Evolutionary conservation across 1,140 invertebrate genomes (phyloP).

Genomic region (Papilio helenus): DNA sequence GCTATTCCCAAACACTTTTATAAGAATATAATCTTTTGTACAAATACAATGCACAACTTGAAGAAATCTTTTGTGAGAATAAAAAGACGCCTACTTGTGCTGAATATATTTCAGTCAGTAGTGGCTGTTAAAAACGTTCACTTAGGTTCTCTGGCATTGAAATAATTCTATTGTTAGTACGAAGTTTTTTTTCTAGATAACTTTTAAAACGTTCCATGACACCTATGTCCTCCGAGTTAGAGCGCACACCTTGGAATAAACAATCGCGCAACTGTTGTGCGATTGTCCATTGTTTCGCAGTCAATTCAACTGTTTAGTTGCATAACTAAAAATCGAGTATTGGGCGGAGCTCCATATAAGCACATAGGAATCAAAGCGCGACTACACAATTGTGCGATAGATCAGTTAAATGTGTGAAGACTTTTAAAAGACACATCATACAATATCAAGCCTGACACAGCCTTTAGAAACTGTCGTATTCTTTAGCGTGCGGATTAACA

Average conservation of each 20-base stretch:
- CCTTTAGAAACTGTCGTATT: not conserved
- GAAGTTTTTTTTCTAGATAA: not conserved
- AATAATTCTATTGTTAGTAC: not conserved
- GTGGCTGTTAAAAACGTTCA: not conserved
- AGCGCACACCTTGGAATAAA: too few species aligned
- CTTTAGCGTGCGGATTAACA: constrained; percentile 10
- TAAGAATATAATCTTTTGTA: constrained; percentile 22
- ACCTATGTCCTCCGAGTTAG: too few species aligned
- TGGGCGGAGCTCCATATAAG: too few species aligned
- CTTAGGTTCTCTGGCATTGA: constrained; percentile 10
- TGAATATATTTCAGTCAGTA: not conserved
- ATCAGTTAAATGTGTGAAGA: too few species aligned
- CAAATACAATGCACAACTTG: constrained; percentile 8
- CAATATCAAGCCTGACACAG: too few species aligned
- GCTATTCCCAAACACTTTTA: not conserved
- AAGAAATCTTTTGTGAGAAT: constrained; percentile 1
- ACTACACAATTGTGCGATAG: too few species aligned
- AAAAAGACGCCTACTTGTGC: not conserved
- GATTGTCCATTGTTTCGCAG: too few species aligned
- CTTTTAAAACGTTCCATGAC: not conserved
- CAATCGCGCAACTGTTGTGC: too few species aligned
- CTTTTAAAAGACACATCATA: too few species aligned
- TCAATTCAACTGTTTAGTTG: too few species aligned
- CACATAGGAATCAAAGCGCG: too few species aligned
- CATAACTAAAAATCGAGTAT: too few species aligned